Percentiles rank a stretch among this genome's conserved stretches.
phyloP scores from a whole-genome alignment of 2,888 invertebrate species.

The Saturnia japonica region DNA sequence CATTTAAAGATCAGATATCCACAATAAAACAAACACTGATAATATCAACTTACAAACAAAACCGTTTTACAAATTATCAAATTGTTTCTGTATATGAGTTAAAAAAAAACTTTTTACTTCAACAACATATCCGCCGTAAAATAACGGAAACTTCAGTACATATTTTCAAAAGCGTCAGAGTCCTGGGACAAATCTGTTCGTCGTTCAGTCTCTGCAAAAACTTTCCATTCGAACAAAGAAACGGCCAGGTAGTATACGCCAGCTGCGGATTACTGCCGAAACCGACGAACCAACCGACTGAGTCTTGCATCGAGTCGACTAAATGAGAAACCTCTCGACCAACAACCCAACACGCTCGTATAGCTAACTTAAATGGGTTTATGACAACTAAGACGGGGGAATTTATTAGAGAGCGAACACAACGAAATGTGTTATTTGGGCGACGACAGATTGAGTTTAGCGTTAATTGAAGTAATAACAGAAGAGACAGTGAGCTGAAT shows the following conservation, averaged over 20 bases:
- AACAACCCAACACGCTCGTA: slow-evolving; percentile 45
- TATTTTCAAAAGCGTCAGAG: slow-evolving; percentile 32
- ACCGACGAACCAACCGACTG: slow-evolving; percentile 40
- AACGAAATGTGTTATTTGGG: slow-evolving; percentile 35
- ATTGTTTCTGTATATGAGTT: not conserved
- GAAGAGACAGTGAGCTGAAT: slow-evolving; percentile 28
- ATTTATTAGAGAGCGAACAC: slow-evolving; percentile 49
- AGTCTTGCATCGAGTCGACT: slow-evolving; percentile 28
- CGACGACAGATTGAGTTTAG: slow-evolving; percentile 45
- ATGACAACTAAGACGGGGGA: slow-evolving; percentile 64
- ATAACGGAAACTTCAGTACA: slow-evolving; percentile 1
- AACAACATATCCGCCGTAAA: not conserved
- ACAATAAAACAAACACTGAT: slow-evolving; percentile 27
- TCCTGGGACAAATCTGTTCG: slow-evolving; percentile 56
- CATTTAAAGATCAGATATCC: slow-evolving; percentile 33
- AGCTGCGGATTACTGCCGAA: slow-evolving; percentile 65
- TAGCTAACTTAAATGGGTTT: slow-evolving; percentile 71
- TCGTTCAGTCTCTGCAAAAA: slow-evolving; percentile 47
- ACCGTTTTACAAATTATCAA: not conserved
- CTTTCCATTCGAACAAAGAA: slow-evolving; percentile 74
- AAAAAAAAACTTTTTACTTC: not conserved
- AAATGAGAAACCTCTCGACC: slow-evolving; percentile 40
- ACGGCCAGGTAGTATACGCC: slow-evolving; percentile 73
- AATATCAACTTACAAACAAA: not conserved
- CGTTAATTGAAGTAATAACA: slow-evolving; percentile 44